These are phyloP conservation scores for Nautilus pompilius DNA, from an alignment of 1,140 invertebrate species.

Conservation along the genomic window DNA sequence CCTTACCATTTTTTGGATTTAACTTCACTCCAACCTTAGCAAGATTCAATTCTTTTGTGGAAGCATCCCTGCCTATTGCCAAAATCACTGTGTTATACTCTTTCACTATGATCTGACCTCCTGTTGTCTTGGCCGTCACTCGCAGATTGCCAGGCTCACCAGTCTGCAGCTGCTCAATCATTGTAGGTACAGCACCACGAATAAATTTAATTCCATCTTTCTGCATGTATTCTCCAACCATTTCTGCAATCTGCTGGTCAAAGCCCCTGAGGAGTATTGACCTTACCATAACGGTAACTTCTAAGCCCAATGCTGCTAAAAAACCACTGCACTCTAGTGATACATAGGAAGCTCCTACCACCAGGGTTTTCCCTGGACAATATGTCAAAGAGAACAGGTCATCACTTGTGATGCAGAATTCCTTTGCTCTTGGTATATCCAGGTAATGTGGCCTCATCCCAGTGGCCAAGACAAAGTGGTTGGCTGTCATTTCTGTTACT, in stretches of 20 bases:
- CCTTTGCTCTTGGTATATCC: constrained; percentile 82
- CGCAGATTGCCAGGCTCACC: constrained; percentile 51
- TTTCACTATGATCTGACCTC: constrained; percentile 43
- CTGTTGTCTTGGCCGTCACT: constrained; percentile 46
- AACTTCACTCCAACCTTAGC: constrained; percentile 59
- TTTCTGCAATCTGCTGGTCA: constrained; percentile 93
- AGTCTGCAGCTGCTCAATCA: constrained; percentile 50
- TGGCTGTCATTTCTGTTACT: constrained; percentile 72
- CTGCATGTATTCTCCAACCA: constrained; percentile 81
- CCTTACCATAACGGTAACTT: constrained; percentile 84
- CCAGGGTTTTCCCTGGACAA: constrained; percentile 88
- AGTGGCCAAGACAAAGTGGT: constrained; percentile 86
- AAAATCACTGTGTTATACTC: constrained; percentile 60
- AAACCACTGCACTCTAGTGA: constrained; percentile 97
- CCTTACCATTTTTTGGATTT: constrained; percentile 59
- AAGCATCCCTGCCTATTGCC: constrained; percentile 66
- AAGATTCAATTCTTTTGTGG: constrained; percentile 62
- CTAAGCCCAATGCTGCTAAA: constrained; percentile 80
- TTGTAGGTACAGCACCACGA: too few relatives aligned
- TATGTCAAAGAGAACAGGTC: constrained; percentile 89
- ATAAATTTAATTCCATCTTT: constrained; percentile 79
- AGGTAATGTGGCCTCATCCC: constrained; percentile 80
- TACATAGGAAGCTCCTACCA: constrained; percentile 93
- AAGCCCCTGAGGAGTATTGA: constrained; percentile 93
- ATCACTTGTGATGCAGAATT: constrained; percentile 89